A percentile compares a stretch with the other conserved stretches of the same genome.
These are phyloP conservation scores for Xanthia togata DNA, from an alignment of 2,888 invertebrate genomes.

Conservation along the genomic window DNA sequence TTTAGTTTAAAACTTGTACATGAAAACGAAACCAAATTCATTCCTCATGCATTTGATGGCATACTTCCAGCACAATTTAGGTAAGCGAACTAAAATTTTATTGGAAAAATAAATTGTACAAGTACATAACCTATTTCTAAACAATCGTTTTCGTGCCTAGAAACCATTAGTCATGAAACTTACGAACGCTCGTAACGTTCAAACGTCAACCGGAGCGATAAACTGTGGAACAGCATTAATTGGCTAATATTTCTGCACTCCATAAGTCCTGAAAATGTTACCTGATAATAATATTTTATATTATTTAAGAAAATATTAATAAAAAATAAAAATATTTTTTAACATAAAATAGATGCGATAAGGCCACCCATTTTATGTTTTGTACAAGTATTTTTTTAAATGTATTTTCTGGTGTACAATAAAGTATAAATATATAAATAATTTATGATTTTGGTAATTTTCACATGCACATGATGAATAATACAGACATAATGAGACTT, in stretches of 20 bases:
- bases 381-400: background rate
- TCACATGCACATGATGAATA: background rate
- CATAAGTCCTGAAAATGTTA: constrained; percentile 28
- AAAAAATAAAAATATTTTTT: too few species aligned
- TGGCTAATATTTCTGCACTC: constrained; percentile 61
- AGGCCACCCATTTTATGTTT: background rate
- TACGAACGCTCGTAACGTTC: constrained; percentile 66
- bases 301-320: too few species aligned
- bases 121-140: constrained; percentile 64
- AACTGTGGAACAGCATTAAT: constrained; percentile 57
- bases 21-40: constrained; percentile 1
- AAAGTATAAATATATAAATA: background rate
- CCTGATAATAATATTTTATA: background rate
- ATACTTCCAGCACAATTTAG: constrained; percentile 27
- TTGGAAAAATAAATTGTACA: constrained; percentile 57
- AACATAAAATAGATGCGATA: background rate
- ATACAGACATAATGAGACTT: background rate
- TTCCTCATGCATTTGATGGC: constrained; percentile 21
- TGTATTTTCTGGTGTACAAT: background rate
- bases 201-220: constrained; percentile 73
- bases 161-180: constrained; percentile 73
- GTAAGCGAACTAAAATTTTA: constrained; percentile 45
- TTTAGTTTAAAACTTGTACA: background rate
- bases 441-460: background rate
- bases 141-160: constrained; percentile 71